Evolutionary conservation across 1,140 invertebrate species (phyloP).

Genomic region (Drosophila navojoa): DNA sequence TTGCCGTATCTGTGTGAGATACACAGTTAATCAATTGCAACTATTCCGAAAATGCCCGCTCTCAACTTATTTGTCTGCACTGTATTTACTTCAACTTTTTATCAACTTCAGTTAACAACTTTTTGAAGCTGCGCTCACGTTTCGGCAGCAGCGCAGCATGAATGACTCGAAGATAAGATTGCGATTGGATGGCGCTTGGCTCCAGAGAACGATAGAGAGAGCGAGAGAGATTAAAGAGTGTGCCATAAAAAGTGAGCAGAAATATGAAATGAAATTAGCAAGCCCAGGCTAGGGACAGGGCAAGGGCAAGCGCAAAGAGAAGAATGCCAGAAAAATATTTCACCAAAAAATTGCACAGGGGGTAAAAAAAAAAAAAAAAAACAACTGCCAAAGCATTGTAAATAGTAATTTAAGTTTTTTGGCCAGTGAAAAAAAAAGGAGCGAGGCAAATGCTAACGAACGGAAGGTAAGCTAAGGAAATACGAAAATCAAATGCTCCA

Average conservation of each 20-base stretch:
- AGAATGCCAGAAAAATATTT: slow-evolving; percentile 66
- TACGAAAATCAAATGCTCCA: slow-evolving; percentile 74
- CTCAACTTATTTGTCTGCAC: slow-evolving; percentile 10
- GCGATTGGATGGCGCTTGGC: slow-evolving; percentile 38
- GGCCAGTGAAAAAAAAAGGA: slow-evolving; percentile 22
- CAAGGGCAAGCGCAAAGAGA: slow-evolving; percentile 44
- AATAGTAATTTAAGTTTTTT: slow-evolving; percentile 80
- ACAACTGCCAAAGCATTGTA: slow-evolving; percentile 61
- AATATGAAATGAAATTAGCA: slow-evolving; percentile 67
- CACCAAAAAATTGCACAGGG: slow-evolving; percentile 15
- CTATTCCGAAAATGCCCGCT: slow-evolving; percentile 52
- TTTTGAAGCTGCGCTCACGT: slow-evolving; percentile 37
- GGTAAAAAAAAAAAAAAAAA: slow-evolving; percentile 33
- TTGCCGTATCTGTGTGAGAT: slow-evolving; percentile 49
- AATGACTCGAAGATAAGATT: slow-evolving; percentile 48
- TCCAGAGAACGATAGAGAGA: neutral
- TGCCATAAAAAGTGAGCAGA: slow-evolving; percentile 49
- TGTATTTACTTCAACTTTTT: slow-evolving; percentile 6
- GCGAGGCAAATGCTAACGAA: slow-evolving; percentile 51
- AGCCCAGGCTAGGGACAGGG: slow-evolving; percentile 7
- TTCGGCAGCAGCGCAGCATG: slow-evolving; percentile 24
- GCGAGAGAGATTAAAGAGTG: neutral
- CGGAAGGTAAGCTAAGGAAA: slow-evolving; percentile 75
- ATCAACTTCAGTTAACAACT: slow-evolving; percentile 23
- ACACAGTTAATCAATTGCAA: slow-evolving; percentile 47